Conservation (phyloP, 2,797 vertebrate genomes). For the Morelia viridis region DNA sequence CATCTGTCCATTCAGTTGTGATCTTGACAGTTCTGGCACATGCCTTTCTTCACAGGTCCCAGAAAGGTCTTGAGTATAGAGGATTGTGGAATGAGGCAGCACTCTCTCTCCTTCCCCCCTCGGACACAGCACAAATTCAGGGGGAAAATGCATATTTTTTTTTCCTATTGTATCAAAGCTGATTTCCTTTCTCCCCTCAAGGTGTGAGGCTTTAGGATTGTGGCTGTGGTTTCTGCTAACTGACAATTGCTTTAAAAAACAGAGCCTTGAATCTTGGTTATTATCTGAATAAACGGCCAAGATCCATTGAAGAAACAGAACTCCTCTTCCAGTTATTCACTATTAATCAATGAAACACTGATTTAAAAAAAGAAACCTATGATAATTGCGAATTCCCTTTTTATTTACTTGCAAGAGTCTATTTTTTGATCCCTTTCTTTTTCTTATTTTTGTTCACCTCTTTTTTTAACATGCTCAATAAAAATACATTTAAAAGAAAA, state of each 20-base stretch:
- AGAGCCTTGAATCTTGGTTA: not conserved
- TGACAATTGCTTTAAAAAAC: constrained; percentile 19
- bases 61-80: not conserved
- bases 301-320: not conserved
- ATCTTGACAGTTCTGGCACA: not conserved
- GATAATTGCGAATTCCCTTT: not conserved
- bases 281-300: not conserved
- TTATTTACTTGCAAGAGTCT: not conserved
- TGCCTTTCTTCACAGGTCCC: not conserved
- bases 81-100: not conserved
- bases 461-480: not conserved
- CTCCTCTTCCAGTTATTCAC: not conserved
- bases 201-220: not conserved
- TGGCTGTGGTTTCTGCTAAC: not conserved
- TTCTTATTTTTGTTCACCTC: not conserved
- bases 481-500: not conserved
- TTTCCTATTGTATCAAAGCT: not conserved
- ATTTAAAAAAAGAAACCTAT: not conserved
- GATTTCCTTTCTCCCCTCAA: accelerated
- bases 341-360: not conserved
- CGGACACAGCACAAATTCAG: not conserved
- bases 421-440: not conserved
- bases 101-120: accelerated
- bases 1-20: constrained; percentile 28
- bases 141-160: not conserved